Conservation (phyloP, 2,888 invertebrate genomes). For the Netelia virgata region DNA sequence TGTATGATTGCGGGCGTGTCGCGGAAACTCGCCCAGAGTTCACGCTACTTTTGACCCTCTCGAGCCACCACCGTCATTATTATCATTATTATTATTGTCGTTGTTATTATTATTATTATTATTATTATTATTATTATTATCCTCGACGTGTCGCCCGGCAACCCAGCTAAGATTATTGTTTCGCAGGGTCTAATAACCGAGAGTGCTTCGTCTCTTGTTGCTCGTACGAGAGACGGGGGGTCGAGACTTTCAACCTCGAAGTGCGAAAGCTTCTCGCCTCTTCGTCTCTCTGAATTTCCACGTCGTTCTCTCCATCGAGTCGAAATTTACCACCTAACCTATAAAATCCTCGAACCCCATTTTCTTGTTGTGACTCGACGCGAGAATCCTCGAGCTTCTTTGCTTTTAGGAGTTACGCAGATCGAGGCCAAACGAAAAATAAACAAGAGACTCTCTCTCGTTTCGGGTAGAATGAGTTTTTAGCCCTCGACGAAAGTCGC, state of each 20-base stretch:
- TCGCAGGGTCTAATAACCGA: constrained; percentile 47
- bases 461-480: background rate
- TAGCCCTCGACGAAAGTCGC: background rate
- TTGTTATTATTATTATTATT: constrained; percentile 43
- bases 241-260: constrained; percentile 7
- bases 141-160: constrained; percentile 21
- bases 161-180: constrained; percentile 58
- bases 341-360: constrained; percentile 13
- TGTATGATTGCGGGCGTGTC: constrained; percentile 31
- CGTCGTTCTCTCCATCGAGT: constrained; percentile 26
- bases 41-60: constrained; percentile 17
- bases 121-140: constrained; percentile 25
- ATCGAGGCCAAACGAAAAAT: background rate
- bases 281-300: constrained; percentile 15
- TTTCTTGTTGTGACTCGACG: constrained; percentile 28
- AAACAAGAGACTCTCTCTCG: background rate
- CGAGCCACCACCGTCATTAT: background rate
- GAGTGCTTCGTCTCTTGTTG: constrained; percentile 34
- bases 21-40: constrained; percentile 15
- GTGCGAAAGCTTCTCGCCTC: background rate
- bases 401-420: background rate
- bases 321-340: constrained; percentile 29
- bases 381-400: background rate
- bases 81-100: constrained; percentile 45
- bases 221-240: constrained; percentile 4